Conservation (phyloP, 2,888 invertebrate species). For the Meiosimyza decipiens region DNA sequence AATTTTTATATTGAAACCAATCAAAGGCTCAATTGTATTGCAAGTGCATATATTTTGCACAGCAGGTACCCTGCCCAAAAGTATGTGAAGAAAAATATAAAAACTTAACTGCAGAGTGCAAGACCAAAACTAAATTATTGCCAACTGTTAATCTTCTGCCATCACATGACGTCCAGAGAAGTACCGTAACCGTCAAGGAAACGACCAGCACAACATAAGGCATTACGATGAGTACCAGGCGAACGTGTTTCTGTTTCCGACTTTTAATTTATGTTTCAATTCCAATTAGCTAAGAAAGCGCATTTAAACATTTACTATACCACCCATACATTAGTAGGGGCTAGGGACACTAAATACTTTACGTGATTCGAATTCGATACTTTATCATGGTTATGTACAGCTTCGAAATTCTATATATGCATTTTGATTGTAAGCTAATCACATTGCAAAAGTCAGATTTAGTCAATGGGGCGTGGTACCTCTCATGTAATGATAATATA, state of each 20-base stretch:
- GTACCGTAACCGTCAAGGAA: constrained; percentile 18
- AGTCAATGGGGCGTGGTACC: too few species aligned
- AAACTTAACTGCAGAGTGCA: constrained; percentile 28
- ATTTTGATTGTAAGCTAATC: too few species aligned
- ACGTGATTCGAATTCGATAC: too few species aligned
- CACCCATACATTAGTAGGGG: too few species aligned
- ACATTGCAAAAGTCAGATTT: too few species aligned
- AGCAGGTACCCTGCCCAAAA: constrained; percentile 34
- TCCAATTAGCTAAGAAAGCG: constrained; percentile 61
- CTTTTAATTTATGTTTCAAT: constrained; percentile 67
- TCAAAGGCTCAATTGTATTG: constrained; percentile 44
- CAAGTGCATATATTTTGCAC: constrained; percentile 34
- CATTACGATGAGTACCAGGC: constrained; percentile 25
- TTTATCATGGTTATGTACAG: too few species aligned
- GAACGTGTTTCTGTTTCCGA: constrained; percentile 55
- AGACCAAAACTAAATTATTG: constrained; percentile 52
- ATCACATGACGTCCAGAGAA: constrained; percentile 37
- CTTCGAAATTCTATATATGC: too few species aligned
- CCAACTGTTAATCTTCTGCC: constrained; percentile 64
- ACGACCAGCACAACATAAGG: constrained; percentile 12
- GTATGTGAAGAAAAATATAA: constrained; percentile 25
- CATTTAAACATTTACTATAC: constrained; percentile 8
- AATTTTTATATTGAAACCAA: constrained; percentile 43
- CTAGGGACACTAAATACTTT: too few species aligned
- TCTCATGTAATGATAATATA: too few species aligned